These are phyloP conservation scores for Epinephelus malabaricus DNA, from an alignment of 2,797 vertebrate genomes.

Conservation along the genomic window DNA sequence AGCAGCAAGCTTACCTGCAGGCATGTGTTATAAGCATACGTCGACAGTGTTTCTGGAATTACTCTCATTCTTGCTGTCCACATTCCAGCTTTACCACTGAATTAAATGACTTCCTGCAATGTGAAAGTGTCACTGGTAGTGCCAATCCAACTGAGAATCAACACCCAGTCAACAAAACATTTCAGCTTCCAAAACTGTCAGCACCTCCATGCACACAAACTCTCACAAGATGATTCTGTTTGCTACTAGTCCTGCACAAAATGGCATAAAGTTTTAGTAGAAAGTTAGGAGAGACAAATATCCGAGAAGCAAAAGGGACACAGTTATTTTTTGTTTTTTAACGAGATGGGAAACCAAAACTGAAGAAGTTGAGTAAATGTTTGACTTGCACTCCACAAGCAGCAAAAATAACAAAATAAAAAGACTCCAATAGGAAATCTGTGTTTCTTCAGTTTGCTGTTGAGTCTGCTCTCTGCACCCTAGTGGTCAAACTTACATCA, in stretches of 20 bases:
- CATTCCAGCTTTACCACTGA: not conserved
- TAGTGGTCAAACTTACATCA: slow-evolving; percentile 16
- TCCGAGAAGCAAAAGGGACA: not conserved
- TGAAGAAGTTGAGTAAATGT: not conserved
- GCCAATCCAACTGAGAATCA: not conserved
- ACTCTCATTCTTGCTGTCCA: too few relatives aligned
- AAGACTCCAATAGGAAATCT: not conserved
- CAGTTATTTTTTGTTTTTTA: not conserved
- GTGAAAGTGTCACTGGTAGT: not conserved
- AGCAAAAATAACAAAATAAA: not conserved
- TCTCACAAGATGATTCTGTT: not conserved
- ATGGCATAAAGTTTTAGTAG: not conserved
- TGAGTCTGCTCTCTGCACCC: not conserved
- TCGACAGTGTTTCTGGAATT: too few relatives aligned
- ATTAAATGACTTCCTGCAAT: not conserved
- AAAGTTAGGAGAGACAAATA: not conserved
- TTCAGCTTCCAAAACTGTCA: slow-evolving; percentile 3
- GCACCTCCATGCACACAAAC: not conserved
- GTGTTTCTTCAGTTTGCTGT: not conserved
- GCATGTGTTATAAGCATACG: too few relatives aligned
- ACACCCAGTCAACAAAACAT: not conserved
- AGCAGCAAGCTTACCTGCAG: too few relatives aligned
- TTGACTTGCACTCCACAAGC: not conserved
- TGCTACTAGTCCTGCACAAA: not conserved
- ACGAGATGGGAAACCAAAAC: not conserved